Evolutionary conservation across 2,113 vertebrate species (phyloP).

Genomic region (Amblyornis subalaris): DNA sequence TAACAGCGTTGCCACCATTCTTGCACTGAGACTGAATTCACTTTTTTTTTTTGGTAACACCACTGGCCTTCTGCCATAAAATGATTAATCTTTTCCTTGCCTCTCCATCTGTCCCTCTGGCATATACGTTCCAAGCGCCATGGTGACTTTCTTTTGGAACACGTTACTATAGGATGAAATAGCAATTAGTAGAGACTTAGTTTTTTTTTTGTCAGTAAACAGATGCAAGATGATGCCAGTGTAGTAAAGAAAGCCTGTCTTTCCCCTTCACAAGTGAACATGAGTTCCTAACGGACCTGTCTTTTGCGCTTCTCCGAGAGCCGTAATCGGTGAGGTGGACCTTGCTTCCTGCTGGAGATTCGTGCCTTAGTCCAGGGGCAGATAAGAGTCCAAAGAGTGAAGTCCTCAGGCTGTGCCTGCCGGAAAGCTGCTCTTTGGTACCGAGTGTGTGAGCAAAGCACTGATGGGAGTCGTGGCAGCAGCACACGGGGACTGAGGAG

Average conservation of each 20-base stretch:
- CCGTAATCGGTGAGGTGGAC: neutral
- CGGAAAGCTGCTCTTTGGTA: neutral
- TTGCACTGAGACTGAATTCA: neutral
- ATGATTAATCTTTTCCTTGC: slow-evolving; percentile 60
- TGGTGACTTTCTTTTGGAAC: slow-evolving; percentile 40
- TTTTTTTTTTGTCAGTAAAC: slow-evolving; percentile 45
- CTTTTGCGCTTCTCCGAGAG: neutral
- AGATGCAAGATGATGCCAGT: slow-evolving; percentile 39
- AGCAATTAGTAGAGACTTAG: slow-evolving; percentile 18
- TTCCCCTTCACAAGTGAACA: neutral
- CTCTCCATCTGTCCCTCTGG: slow-evolving; percentile 58
- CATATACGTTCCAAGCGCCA: neutral
- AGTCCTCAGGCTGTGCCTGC: neutral
- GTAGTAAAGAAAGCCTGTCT: slow-evolving; percentile 29
- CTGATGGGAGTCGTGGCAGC: neutral
- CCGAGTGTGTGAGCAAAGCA: accelerated
- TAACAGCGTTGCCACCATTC: neutral
- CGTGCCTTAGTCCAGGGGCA: neutral
- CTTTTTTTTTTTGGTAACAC: neutral
- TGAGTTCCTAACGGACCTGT: neutral
- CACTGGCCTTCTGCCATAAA: slow-evolving; percentile 30
- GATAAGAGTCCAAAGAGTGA: slow-evolving; percentile 24
- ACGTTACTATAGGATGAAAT: neutral
- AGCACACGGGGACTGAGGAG: neutral
- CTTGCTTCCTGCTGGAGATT: neutral